Percentiles rank a stretch among this genome's conserved stretches.
These are phyloP conservation scores for Pomatostomus ruficeps DNA, from an alignment of 2,113 vertebrate genomes.

Conservation along the genomic window DNA sequence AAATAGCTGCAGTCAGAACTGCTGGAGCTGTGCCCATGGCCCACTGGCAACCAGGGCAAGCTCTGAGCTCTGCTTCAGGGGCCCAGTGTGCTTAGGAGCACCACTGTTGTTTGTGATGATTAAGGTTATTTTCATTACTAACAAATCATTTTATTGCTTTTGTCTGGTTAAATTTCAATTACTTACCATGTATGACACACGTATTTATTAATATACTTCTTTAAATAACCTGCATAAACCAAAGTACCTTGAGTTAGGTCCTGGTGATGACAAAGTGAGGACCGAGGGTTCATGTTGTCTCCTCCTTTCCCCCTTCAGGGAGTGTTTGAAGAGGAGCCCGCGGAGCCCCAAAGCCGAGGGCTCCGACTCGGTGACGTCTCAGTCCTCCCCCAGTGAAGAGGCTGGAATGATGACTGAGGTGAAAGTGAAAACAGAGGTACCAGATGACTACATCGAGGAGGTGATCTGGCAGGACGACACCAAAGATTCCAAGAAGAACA, in stretches of 20 bases:
- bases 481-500: slow-evolving; percentile 79
- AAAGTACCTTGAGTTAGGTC: not conserved
- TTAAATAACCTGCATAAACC: not conserved
- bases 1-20: not conserved
- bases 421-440: slow-evolving; percentile 81
- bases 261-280: not conserved
- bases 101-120: not conserved
- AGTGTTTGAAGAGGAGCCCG: slow-evolving; percentile 72
- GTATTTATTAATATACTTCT: not conserved
- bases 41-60: not conserved
- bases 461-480: slow-evolving; percentile 78
- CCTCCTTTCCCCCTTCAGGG: slow-evolving; percentile 55
- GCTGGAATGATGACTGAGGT: slow-evolving; percentile 77
- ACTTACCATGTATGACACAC: not conserved
- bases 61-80: not conserved
- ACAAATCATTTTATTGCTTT: not conserved
- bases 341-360: slow-evolving; percentile 68
- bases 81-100: not conserved
- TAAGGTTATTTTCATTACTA: not conserved
- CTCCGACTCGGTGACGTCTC: slow-evolving; percentile 53
- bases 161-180: not conserved
- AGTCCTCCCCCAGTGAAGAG: slow-evolving; percentile 69
- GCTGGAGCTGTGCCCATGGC: not conserved
- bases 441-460: slow-evolving; percentile 75
- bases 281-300: not conserved